Evolutionary conservation across 2,113 vertebrate species (phyloP).

Genomic region (Centrocercus urophasianus): DNA sequence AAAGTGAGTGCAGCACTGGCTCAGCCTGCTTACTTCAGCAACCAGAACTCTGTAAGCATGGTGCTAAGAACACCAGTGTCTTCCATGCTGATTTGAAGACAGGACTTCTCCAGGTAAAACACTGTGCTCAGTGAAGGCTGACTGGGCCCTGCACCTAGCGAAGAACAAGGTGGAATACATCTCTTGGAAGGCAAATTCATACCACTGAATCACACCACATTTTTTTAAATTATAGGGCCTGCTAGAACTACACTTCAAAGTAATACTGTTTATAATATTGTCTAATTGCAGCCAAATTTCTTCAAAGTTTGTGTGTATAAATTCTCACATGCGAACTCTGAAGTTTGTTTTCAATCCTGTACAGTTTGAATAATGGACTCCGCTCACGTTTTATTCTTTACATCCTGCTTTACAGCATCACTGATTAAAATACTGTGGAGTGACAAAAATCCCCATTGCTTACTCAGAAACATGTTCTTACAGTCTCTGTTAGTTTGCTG

Average conservation of each 20-base stretch:
- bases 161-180: not conserved
- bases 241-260: not conserved
- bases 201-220: fast-evolving
- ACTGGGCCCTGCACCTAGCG: not conserved
- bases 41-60: fast-evolving
- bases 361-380: not conserved
- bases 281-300: not conserved
- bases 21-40: not conserved
- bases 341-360: not conserved
- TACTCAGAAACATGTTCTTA: not conserved
- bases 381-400: not conserved
- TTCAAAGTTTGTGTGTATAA: not conserved
- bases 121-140: too few relatives aligned
- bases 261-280: not conserved
- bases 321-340: not conserved
- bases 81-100: not conserved
- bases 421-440: not conserved
- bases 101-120: not conserved
- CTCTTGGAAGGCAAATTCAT: not conserved
- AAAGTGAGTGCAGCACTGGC: not conserved
- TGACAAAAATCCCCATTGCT: not conserved
- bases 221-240: not conserved
- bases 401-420: not conserved
- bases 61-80: not conserved
- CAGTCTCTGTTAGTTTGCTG: not conserved